These are phyloP conservation scores for Phataginus tetradactyla DNA, from an alignment of 2,797 vertebrate genomes.

Conservation along the genomic window DNA sequence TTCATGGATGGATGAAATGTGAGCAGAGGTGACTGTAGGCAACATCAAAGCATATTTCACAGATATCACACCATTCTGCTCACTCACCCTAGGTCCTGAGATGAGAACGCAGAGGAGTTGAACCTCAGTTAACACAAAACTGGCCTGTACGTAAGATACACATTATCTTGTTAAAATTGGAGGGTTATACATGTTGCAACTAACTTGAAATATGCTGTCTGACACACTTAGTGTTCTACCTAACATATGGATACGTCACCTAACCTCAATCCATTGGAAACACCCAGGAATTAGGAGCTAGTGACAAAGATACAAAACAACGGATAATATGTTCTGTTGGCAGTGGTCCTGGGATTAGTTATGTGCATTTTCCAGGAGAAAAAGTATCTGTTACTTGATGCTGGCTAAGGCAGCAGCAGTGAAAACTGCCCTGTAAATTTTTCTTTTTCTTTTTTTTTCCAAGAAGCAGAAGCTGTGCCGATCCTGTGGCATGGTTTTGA, in stretches of 20 bases:
- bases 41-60: background rate
- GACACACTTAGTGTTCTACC: background rate
- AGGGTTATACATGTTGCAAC: background rate
- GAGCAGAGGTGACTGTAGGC: background rate
- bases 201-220: background rate
- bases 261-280: background rate
- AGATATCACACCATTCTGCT: background rate
- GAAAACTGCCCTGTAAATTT: background rate
- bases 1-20: background rate
- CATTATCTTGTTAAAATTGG: background rate
- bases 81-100: background rate
- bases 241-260: background rate
- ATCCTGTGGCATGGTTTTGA: background rate
- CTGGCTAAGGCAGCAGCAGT: background rate
- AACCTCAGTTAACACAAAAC: background rate
- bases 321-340: background rate
- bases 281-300: background rate
- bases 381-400: background rate
- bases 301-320: background rate
- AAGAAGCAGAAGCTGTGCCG: background rate
- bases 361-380: background rate
- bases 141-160: background rate
- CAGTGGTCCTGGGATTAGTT: background rate
- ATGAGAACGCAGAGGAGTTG: background rate
- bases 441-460: background rate